phyloP scores from a whole-genome alignment of 2,797 vertebrate species.

The Artibeus lituratus region DNA sequence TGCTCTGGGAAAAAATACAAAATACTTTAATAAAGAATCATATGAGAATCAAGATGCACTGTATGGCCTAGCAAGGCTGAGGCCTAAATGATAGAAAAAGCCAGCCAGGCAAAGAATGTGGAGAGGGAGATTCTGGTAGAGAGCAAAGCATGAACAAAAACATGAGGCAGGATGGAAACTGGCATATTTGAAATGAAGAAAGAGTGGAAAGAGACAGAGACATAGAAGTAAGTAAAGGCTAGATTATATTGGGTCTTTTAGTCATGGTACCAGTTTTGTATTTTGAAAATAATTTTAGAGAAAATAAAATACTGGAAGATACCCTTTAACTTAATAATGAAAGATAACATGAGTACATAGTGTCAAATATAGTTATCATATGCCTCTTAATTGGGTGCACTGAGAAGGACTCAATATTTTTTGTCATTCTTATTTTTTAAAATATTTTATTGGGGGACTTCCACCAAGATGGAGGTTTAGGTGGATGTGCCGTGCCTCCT shows the following conservation, averaged over 20 bases:
- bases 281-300: neutral
- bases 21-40: neutral
- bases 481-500: too few relatives aligned
- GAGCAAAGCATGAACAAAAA: neutral
- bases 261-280: neutral
- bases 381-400: neutral
- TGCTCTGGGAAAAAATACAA: neutral
- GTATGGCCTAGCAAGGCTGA: neutral
- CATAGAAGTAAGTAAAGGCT: neutral
- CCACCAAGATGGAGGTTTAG: too few relatives aligned
- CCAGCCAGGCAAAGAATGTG: neutral
- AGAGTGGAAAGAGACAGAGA: neutral
- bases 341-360: neutral
- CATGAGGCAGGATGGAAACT: neutral
- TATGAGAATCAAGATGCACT: neutral
- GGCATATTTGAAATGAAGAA: neutral
- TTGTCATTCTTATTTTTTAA: neutral
- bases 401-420: neutral
- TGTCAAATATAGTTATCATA: neutral
- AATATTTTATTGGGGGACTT: too few relatives aligned
- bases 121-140: neutral
- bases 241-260: too few relatives aligned
- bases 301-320: neutral
- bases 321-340: neutral
- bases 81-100: neutral